Percentiles rank a stretch among this genome's conserved stretches.
Conservation (phyloP, 2,797 vertebrate species). For the Apodemus agrarius region DNA sequence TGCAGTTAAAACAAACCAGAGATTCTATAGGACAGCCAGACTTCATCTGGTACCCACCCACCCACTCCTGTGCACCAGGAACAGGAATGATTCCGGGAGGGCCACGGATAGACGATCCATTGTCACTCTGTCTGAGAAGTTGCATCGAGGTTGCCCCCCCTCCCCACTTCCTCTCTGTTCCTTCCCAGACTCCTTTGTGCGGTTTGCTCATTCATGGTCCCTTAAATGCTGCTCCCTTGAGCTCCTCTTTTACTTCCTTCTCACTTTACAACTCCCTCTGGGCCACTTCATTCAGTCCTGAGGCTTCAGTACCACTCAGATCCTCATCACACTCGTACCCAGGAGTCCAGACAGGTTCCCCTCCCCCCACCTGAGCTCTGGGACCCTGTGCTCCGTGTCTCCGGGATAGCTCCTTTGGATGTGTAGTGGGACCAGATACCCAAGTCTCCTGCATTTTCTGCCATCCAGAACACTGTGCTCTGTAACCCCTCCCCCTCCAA, state of each 20-base stretch:
- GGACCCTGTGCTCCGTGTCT: not conserved
- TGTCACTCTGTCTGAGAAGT: not conserved
- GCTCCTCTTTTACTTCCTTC: not conserved
- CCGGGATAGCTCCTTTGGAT: not conserved
- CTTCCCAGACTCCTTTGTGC: not conserved
- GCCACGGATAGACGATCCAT: fast-evolving
- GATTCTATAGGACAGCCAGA: not conserved
- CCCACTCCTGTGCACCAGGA: not conserved
- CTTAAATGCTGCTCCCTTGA: not conserved
- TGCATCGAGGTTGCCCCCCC: not conserved
- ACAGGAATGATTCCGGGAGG: not conserved
- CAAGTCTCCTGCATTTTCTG: not conserved
- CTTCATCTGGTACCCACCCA: not conserved
- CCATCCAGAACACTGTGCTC: not conserved
- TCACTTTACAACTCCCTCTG: not conserved
- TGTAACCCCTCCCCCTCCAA: fast-evolving
- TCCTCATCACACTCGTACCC: not conserved
- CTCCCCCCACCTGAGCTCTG: not conserved
- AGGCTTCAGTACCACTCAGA: not conserved
- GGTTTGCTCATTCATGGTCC: not conserved
- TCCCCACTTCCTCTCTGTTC: not conserved
- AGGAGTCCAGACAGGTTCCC: not conserved
- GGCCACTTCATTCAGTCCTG: not conserved
- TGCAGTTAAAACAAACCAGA: not conserved
- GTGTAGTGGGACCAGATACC: not conserved